Evolutionary conservation across 2,797 vertebrate genomes (phyloP).

Genomic region (Hydrocynus forskahlii): DNA sequence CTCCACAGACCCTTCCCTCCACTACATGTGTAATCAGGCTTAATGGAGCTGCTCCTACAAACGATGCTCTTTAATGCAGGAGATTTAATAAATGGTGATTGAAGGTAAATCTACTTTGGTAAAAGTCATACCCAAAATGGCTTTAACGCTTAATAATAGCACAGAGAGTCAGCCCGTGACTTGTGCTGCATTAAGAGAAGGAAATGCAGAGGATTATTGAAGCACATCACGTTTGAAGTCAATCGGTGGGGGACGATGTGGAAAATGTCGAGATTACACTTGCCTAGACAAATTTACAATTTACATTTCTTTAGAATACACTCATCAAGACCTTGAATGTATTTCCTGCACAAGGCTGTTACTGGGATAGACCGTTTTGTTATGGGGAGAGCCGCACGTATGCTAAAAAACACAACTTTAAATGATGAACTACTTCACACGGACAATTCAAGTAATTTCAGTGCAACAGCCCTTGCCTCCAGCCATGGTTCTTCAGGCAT

Average conservation of each 20-base stretch:
- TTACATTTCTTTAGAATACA: not conserved
- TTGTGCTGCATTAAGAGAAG: slow-evolving; percentile 60
- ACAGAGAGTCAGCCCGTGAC: slow-evolving; percentile 64
- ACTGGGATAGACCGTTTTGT: not conserved
- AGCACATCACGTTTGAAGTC: not conserved
- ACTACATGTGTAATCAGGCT: slow-evolving; percentile 84
- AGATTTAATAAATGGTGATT: slow-evolving; percentile 95
- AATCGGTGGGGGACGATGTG: not conserved
- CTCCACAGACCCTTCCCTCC: slow-evolving; percentile 61
- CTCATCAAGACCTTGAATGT: not conserved
- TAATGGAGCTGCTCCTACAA: slow-evolving; percentile 81
- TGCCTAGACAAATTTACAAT: no score
- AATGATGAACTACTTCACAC: not conserved
- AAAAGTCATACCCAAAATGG: slow-evolving; percentile 70
- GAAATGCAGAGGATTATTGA: slow-evolving; percentile 40
- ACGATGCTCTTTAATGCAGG: slow-evolving; percentile 84
- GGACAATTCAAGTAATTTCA: not conserved
- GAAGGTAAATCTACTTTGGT: slow-evolving; percentile 89
- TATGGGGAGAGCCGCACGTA: not conserved
- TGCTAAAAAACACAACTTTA: not conserved
- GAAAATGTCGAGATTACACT: not conserved
- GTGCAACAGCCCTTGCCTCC: not conserved
- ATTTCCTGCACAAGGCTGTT: not conserved
- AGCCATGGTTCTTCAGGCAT: not conserved
- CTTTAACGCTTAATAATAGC: slow-evolving; percentile 64